Evolutionary conservation across 1,140 invertebrate genomes (phyloP).

Genomic region (Brachionus asplanchnoidis): DNA sequence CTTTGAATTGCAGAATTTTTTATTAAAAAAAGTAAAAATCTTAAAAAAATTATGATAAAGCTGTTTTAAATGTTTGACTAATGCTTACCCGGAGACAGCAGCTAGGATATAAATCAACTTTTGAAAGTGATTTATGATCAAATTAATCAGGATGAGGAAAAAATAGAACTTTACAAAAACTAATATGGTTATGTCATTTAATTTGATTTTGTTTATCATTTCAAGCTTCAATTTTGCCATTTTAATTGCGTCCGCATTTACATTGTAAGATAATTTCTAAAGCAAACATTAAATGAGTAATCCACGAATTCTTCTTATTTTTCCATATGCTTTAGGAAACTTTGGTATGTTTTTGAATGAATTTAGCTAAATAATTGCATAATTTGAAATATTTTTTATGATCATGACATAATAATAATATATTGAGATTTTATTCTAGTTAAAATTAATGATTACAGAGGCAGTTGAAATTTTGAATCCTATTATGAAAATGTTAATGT

Average conservation of each 20-base stretch:
- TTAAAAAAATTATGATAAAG: background rate
- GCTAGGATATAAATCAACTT: background rate
- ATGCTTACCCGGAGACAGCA: background rate
- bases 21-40: background rate
- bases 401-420: slow-evolving; percentile 8
- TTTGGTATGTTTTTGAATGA: background rate
- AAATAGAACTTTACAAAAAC: background rate
- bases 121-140: background rate
- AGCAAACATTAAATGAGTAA: background rate
- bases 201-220: background rate
- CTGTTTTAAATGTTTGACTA: background rate
- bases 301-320: background rate
- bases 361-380: background rate
- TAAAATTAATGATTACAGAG: background rate
- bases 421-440: background rate
- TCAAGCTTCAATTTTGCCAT: background rate
- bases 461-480: background rate
- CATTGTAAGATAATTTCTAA: background rate
- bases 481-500: slow-evolving; percentile 15
- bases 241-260: background rate
- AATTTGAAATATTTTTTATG: slow-evolving; percentile 22
- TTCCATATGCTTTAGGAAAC: background rate
- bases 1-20: background rate
- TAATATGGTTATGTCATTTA: background rate
- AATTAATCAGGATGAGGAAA: background rate